Conservation (phyloP, 2,797 vertebrate genomes). For the Anabas testudineus region DNA sequence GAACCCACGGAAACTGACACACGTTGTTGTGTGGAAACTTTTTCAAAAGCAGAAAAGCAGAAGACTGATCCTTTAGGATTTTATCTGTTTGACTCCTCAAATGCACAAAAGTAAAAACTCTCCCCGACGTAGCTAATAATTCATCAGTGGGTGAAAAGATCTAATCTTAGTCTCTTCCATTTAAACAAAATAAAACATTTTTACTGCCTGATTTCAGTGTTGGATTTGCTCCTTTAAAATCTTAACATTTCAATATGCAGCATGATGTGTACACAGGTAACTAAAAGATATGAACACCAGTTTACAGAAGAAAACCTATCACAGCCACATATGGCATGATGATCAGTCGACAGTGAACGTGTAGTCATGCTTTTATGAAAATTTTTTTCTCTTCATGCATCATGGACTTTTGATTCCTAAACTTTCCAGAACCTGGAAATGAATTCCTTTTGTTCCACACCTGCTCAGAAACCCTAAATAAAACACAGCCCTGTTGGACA, state of each 20-base stretch:
- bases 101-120: too few species aligned
- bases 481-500: slow-evolving; percentile 25
- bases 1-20: too few species aligned
- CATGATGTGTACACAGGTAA: neutral
- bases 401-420: neutral
- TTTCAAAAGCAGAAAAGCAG: too few species aligned
- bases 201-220: neutral
- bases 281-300: slow-evolving; percentile 23
- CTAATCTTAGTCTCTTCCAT: too few species aligned
- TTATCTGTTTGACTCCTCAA: too few species aligned
- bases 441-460: neutral
- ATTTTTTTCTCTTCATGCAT: too few species aligned
- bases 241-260: slow-evolving; percentile 6
- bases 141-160: too few species aligned
- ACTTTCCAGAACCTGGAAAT: slow-evolving; percentile 6
- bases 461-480: slow-evolving; percentile 9
- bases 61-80: too few species aligned
- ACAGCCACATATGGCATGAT: slow-evolving; percentile 13
- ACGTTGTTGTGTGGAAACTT: too few species aligned
- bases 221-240: slow-evolving; percentile 44
- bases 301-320: slow-evolving; percentile 13
- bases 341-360: slow-evolving; percentile 20
- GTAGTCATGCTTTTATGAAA: slow-evolving; percentile 14
- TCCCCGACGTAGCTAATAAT: too few species aligned
- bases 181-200: too few species aligned